phyloP scores from a whole-genome alignment of 2,113 vertebrate species.

The Gopherus evgoodei region DNA sequence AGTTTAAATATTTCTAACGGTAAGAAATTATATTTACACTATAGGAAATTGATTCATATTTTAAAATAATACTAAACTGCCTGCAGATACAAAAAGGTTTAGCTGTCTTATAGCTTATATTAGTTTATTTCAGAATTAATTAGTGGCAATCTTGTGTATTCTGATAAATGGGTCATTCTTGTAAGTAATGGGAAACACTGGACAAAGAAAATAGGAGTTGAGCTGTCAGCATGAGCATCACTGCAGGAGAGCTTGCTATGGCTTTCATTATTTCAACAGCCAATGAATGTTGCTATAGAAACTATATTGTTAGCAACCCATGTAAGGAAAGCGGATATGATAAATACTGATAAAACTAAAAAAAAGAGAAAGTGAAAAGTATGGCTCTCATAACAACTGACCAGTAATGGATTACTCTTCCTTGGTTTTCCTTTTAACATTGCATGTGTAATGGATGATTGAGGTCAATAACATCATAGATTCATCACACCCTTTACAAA shows the following conservation, averaged over 20 bases:
- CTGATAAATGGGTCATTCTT: slow-evolving; percentile 66
- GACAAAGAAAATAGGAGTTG: slow-evolving; percentile 79
- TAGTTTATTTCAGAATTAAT: slow-evolving; percentile 71
- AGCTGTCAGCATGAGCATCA: slow-evolving; percentile 77
- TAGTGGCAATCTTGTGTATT: slow-evolving; percentile 66
- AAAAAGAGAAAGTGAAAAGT: neutral
- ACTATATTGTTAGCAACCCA: slow-evolving; percentile 78
- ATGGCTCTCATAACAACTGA: slow-evolving; percentile 55
- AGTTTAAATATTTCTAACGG: slow-evolving; percentile 40
- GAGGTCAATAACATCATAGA: slow-evolving; percentile 30
- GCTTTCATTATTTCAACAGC: slow-evolving; percentile 79
- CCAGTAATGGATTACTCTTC: slow-evolving; percentile 47
- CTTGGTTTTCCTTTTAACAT: slow-evolving; percentile 57
- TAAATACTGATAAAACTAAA: slow-evolving; percentile 70
- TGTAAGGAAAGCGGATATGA: slow-evolving; percentile 69
- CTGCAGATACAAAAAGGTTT: neutral
- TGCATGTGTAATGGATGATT: slow-evolving; percentile 15
- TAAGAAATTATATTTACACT: slow-evolving; percentile 41
- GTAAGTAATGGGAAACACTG: slow-evolving; percentile 64
- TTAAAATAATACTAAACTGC: slow-evolving; percentile 18
- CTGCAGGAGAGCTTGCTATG: slow-evolving; percentile 76
- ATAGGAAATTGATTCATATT: slow-evolving; percentile 40
- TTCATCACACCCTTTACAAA: slow-evolving; percentile 30
- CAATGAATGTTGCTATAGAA: slow-evolving; percentile 86
- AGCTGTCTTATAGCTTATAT: slow-evolving; percentile 37